Base-by-base conservation (phyloP, 2,888 invertebrate species). In the Dexiosoma caninum region DNA sequence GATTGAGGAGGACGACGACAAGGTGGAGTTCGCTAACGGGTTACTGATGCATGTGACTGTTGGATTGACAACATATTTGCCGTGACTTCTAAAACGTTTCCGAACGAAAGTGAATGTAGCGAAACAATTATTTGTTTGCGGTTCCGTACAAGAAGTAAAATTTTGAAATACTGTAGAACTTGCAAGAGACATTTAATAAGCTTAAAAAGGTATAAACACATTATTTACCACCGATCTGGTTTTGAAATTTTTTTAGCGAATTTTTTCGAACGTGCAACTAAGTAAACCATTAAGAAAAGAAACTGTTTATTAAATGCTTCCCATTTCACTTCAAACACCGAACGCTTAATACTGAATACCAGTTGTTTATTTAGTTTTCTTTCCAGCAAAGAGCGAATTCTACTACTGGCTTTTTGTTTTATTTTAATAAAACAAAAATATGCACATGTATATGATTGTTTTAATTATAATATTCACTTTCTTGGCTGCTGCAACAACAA, bases 381-480 rank as follows among this genome's bases (percentile, higher is more conserved):
- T 46, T 67, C 59, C 49, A 59, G 42, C 40, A 67, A 59, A 67
- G 51, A 75, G 57, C 57, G 46, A 49, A 66, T 57, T 66, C 57
- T 40, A 59, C 46, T 64, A n/a, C 57, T 64, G 64, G 23, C 35
- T 66, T 49, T 71, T 62, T 16, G 30, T 51, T 51, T 64, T 60
- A 21, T 64, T 75, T 66, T 69, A 81, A 72, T 74, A 77, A 81
- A 72, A 81, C 72, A 77, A n/a, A n/a, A n/a, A n/a, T n/a, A n/a
- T n/a, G n/a, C n/a, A n/a, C n/a, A n/a, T n/a, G n/a, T n/a, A 72
- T 81, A 77, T 81, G 81, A 81, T 77, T 72, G 77, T 81, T 77
- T 81, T 81, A 81, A 81, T 81, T 81, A 81, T 77, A 77, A 81
- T 77, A 80, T 72, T 81, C 60, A 67, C 49, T 27, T 71, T 81